Percentiles rank a stretch among this genome's conserved stretches.
Evolutionary conservation across 1,140 invertebrate genomes (phyloP).

Genomic region (Drosophila santomea): DNA sequence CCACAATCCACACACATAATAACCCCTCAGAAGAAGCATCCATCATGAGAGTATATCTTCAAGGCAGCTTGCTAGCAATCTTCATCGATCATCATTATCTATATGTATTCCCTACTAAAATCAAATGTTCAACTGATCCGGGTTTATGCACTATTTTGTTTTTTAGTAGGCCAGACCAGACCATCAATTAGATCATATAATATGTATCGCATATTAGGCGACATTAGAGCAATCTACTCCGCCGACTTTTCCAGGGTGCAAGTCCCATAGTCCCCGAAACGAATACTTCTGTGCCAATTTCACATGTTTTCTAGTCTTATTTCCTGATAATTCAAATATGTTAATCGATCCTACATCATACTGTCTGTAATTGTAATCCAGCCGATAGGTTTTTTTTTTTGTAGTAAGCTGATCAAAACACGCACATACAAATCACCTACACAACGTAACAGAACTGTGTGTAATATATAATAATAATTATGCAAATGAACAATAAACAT

Average conservation of each 20-base stretch:
- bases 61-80: conserved; percentile 2
- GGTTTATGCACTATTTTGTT: neutral
- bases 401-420: conserved; percentile 13
- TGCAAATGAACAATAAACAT: conserved; percentile 39
- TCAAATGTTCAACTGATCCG: neutral
- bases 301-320: conserved; percentile 30
- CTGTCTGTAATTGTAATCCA: neutral
- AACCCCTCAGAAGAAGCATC: neutral
- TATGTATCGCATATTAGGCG: conserved; percentile 1
- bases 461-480: conserved; percentile 50
- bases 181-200: neutral
- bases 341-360: neutral
- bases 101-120: neutral
- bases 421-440: conserved; percentile 9
- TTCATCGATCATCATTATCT: conserved; percentile 1
- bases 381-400: neutral
- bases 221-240: neutral
- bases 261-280: conserved; percentile 1
- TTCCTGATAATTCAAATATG: conserved; percentile 3
- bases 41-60: neutral
- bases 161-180: too few species aligned
- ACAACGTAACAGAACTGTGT: conserved; percentile 25
- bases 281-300: conserved; percentile 37
- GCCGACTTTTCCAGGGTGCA: neutral
- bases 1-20: conserved; percentile 9